Conservation (phyloP, 1,140 invertebrate genomes). For the Ditylenchus dipsaci region DNA sequence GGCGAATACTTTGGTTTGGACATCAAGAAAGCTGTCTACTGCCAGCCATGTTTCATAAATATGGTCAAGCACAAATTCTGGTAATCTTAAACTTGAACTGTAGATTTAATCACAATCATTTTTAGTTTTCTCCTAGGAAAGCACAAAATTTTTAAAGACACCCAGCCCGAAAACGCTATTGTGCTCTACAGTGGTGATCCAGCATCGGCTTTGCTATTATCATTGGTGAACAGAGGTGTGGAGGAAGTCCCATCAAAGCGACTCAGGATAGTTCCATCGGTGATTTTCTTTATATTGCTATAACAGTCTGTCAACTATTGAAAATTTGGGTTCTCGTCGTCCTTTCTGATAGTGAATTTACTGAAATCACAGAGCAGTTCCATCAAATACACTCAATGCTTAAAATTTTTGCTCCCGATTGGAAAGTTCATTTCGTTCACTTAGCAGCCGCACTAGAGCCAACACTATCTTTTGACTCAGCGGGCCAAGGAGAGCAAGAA, state of each 20-base stretch:
- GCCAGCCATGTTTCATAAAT: constrained; percentile 15
- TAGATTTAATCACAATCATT: neutral
- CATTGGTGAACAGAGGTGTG: constrained; percentile 9
- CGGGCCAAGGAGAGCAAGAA: neutral
- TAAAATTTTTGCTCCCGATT: neutral
- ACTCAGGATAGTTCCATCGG: constrained; percentile 6
- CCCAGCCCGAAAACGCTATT: constrained; percentile 1
- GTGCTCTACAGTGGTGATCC: constrained; percentile 7
- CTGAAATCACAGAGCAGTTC: neutral
- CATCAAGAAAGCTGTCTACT: constrained; percentile 21
- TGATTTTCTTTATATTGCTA: neutral
- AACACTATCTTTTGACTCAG: neutral
- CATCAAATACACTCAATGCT: neutral
- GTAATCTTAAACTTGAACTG: neutral
- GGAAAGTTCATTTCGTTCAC: neutral
- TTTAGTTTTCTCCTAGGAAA: constrained; percentile 21
- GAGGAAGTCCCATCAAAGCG: constrained; percentile 4
- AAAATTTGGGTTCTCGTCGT: neutral
- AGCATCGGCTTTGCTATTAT: constrained; percentile 9
- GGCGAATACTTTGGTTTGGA: constrained; percentile 16
- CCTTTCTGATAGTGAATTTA: neutral
- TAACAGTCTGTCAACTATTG: neutral
- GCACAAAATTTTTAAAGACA: constrained; percentile 18
- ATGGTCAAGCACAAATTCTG: constrained; percentile 26
- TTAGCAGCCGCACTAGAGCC: neutral